A percentile compares a stretch with the other conserved stretches of the same genome.
Evolutionary conservation across 2,113 vertebrate species (phyloP).

Genomic region (Shinisaurus crocodilurus): DNA sequence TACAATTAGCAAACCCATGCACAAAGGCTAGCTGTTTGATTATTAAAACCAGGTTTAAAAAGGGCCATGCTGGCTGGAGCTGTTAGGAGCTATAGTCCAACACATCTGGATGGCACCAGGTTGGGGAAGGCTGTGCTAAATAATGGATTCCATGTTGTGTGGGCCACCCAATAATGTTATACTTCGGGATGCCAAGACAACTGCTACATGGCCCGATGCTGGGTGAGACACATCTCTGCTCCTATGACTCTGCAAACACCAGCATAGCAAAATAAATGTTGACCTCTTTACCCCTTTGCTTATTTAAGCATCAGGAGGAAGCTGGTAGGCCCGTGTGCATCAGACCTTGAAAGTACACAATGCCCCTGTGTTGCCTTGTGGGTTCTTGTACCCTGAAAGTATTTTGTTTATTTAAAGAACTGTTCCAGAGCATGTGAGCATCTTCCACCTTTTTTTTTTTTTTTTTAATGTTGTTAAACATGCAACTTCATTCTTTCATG

Average conservation of each 20-base stretch:
- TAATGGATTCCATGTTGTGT: background rate
- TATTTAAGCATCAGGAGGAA: conserved; percentile 24
- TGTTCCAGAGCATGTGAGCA: conserved; percentile 21
- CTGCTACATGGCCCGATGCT: background rate
- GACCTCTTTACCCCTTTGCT: background rate
- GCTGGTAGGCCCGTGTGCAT: background rate
- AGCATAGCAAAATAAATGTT: background rate
- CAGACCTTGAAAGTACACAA: conserved; percentile 18
- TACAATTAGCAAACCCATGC: too few relatives aligned
- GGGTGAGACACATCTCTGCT: background rate
- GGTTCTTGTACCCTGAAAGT: conserved; percentile 30
- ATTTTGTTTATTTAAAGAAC: conserved; percentile 24
- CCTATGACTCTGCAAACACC: conserved; percentile 11
- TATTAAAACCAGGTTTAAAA: too few relatives aligned
- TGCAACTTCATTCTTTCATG: background rate
- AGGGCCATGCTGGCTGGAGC: too few relatives aligned
- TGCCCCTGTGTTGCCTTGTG: conserved; percentile 22
- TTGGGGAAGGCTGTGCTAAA: background rate
- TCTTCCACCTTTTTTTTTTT: background rate
- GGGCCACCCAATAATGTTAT: background rate
- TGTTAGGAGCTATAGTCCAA: too few relatives aligned
- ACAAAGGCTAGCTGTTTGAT: too few relatives aligned
- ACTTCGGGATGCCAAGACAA: background rate
- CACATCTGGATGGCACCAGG: background rate
- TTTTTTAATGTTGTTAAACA: background rate